Evolutionary conservation across 2,888 invertebrate genomes (phyloP).

Genomic region (Reticulitermes lucifugus): DNA sequence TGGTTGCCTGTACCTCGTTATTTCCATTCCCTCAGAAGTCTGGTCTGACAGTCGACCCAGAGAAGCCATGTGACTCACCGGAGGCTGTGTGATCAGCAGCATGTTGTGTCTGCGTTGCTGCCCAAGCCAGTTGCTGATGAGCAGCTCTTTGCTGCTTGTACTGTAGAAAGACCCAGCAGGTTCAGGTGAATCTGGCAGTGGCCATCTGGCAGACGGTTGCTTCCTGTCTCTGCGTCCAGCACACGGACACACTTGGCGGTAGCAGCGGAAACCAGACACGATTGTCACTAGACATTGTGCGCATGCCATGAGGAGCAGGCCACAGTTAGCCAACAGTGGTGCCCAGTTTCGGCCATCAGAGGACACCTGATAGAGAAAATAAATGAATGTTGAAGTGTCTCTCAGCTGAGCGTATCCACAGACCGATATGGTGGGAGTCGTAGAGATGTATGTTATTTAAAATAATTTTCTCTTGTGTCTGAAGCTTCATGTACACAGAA

Average conservation of each 20-base stretch:
- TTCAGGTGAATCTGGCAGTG: conserved; percentile 31
- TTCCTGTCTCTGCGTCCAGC: conserved; percentile 15
- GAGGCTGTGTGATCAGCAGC: conserved; percentile 45
- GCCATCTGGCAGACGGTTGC: background rate
- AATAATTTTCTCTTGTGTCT: no score
- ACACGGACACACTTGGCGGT: conserved; percentile 55
- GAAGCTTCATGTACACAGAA: no score
- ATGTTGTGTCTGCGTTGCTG: conserved; percentile 31
- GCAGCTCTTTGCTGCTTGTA: conserved; percentile 50
- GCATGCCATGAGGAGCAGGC: conserved; percentile 70
- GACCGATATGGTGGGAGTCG: no score
- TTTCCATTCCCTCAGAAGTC: no score
- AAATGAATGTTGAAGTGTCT: background rate
- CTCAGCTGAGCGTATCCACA: no score
- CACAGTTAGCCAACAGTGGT: conserved; percentile 72
- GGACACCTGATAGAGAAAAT: background rate
- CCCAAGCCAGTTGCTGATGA: conserved; percentile 52
- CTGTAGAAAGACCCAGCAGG: conserved; percentile 43
- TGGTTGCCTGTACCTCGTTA: no score
- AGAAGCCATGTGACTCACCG: conserved; percentile 27
- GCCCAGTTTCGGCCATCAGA: conserved; percentile 63
- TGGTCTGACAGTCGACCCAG: no score
- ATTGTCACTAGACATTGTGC: conserved; percentile 69
- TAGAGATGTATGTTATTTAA: no score
- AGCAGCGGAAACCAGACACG: conserved; percentile 55